Base-by-base conservation (phyloP, 2,113 vertebrate species). In the Onychorhynchus coronatus region DNA sequence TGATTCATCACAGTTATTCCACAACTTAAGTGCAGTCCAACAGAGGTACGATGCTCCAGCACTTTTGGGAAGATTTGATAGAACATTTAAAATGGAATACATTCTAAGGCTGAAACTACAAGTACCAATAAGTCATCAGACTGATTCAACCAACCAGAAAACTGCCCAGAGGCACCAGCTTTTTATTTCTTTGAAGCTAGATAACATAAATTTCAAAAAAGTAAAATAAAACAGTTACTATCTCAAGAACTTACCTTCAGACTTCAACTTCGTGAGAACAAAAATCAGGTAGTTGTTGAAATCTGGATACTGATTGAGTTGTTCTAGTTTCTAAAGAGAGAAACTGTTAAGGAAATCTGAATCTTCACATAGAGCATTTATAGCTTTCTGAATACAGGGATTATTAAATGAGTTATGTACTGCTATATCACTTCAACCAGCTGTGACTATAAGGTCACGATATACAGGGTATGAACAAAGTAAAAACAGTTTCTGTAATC, bases 261-360 rank as follows among this genome's bases (percentile, higher is more conserved):
- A 99, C 97, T 99, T 99, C 91, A 99, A 97, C 95, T 99, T 99
- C 1, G 99, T 99, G 87, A 99, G 98, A 94, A 99, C 99, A 97
- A 99, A 99, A 97, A 99, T 99, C 97, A 99, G 96, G 95, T 99
- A 99, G 98, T 99, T 99, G 98, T 99, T 99, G 93, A 99, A 99
- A 98, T 99, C 99, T 86, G 99, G 99, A 96, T 98, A 99, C 91
- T 99, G 99, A 98, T 99, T 99, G 76, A 99, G 98, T 97, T 99
- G 99, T 97, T 99, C 99, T 79, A 99, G 98, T 99, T 99, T 99
- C 99, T 99, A 98, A 94, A 97, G 53, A 95, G 67, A 93, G 77
- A 97, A 95, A 90, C 82, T 93, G 98, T 98, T 98, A 98, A 99
- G 99, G 98, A 98, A 97, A 91, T 68, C 19, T 28, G 16, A 59